phyloP scores from a whole-genome alignment of 2,797 vertebrate genomes.

The Acrossocheilus wenchowensis region DNA sequence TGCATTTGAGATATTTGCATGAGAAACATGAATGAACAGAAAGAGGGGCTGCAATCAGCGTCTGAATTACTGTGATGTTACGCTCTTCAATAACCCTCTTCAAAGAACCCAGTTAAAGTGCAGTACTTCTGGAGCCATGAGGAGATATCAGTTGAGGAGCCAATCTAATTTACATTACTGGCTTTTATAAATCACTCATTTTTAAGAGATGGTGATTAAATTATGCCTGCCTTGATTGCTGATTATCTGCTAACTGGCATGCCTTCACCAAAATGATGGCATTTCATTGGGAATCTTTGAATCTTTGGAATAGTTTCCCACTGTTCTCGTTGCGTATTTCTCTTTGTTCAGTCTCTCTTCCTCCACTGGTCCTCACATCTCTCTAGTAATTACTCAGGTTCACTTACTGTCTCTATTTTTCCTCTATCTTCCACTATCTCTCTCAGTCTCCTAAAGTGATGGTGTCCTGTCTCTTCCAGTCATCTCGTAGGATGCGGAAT shows the following conservation, averaged over 20 bases:
- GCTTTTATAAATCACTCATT: slow-evolving; percentile 44
- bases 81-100: slow-evolving; percentile 42
- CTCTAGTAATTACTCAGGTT: slow-evolving; percentile 23
- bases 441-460: slow-evolving; percentile 49
- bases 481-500: slow-evolving; percentile 49
- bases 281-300: slow-evolving; percentile 52
- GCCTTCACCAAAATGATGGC: slow-evolving; percentile 32
- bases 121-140: slow-evolving; percentile 43
- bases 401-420: slow-evolving; percentile 39
- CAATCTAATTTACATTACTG: slow-evolving; percentile 41
- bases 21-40: slow-evolving; percentile 40
- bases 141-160: slow-evolving; percentile 38
- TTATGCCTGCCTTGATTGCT: slow-evolving; percentile 38
- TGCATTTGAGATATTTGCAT: slow-evolving; percentile 25
- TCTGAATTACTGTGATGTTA: slow-evolving; percentile 46
- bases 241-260: slow-evolving; percentile 33
- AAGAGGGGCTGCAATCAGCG: slow-evolving; percentile 28
- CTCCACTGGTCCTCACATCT: slow-evolving; percentile 22
- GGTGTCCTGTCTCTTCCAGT: slow-evolving; percentile 36
- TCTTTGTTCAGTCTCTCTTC: slow-evolving; percentile 33
- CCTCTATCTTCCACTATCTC: slow-evolving; percentile 23
- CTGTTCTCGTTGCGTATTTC: slow-evolving; percentile 30
- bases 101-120: slow-evolving; percentile 50
- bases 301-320: slow-evolving; percentile 52
- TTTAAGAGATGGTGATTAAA: slow-evolving; percentile 40